phyloP scores from a whole-genome alignment of 2,888 invertebrate species.

The Drosophila sordidula region DNA sequence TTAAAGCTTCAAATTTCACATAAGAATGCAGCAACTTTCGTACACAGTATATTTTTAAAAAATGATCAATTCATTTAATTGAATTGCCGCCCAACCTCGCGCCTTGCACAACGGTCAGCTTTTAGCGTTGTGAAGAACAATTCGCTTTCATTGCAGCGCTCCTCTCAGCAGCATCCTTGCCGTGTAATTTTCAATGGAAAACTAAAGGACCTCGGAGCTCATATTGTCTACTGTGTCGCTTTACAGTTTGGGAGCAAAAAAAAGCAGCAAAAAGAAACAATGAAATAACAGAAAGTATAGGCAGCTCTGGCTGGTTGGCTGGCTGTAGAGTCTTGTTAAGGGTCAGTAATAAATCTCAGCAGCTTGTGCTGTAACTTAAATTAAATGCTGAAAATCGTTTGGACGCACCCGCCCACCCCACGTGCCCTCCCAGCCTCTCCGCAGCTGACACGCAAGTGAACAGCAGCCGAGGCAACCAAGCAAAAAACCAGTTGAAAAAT shows the following conservation, averaged over 20 bases:
- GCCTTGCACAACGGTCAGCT: background rate
- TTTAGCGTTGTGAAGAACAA: background rate
- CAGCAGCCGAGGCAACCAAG: conserved; percentile 26
- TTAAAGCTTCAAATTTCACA: no score
- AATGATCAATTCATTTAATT: background rate
- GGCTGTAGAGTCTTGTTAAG: conserved; percentile 62
- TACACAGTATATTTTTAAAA: background rate
- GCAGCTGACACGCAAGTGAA: conserved; percentile 23
- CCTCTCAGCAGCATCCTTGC: conserved; percentile 4
- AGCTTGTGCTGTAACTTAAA: conserved; percentile 78
- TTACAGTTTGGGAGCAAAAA: conserved; percentile 1
- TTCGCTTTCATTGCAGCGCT: conserved; percentile 15
- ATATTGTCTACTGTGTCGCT: conserved; percentile 52
- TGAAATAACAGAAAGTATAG: conserved; percentile 24
- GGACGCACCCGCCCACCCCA: conserved; percentile 33
- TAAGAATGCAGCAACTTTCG: no score
- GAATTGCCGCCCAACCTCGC: conserved; percentile 1
- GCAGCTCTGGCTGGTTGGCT: conserved; percentile 27
- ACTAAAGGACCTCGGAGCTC: conserved; percentile 33
- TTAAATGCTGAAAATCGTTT: conserved; percentile 80
- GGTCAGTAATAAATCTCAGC: conserved; percentile 80
- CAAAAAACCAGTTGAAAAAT: conserved; percentile 67
- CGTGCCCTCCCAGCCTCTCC: background rate
- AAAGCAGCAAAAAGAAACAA: conserved; percentile 15
- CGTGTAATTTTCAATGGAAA: conserved; percentile 43